phyloP scores from a whole-genome alignment of 1,140 invertebrate genomes.

The Bombus haemorrhoidalis region DNA sequence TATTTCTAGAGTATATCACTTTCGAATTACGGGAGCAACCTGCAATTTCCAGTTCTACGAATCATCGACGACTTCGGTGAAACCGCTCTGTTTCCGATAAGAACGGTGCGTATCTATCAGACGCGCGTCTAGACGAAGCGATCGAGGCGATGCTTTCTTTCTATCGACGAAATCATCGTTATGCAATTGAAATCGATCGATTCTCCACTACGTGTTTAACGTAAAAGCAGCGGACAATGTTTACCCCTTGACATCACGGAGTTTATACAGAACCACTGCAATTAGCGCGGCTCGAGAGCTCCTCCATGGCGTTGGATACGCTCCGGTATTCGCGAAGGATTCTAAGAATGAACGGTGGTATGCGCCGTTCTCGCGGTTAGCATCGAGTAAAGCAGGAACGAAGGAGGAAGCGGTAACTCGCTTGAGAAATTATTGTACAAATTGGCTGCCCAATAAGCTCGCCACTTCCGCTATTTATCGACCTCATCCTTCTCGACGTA shows the following conservation, averaged over 20 bases:
- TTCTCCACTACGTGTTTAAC: too few species aligned
- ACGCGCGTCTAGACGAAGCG: too few species aligned
- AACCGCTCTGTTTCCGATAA: background rate
- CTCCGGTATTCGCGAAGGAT: conserved; percentile 63
- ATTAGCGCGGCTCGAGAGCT: conserved; percentile 49
- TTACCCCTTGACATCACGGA: conserved; percentile 40
- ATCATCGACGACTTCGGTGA: background rate
- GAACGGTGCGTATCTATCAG: background rate
- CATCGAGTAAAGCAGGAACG: background rate
- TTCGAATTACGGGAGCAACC: background rate
- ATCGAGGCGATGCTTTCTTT: too few species aligned
- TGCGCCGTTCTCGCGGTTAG: conserved; percentile 26
- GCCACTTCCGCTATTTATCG: conserved; percentile 61
- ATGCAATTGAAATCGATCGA: background rate
- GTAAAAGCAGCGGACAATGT: conserved; percentile 29
- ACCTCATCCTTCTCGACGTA: background rate
- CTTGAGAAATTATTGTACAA: conserved; percentile 62
- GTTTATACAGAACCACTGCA: conserved; percentile 51
- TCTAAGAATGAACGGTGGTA: conserved; percentile 62
- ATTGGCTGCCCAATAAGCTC: conserved; percentile 43
- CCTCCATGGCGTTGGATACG: conserved; percentile 21
- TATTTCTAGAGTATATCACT: background rate
- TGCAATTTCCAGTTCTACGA: background rate
- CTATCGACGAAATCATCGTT: background rate
- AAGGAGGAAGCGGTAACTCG: conserved; percentile 2